A percentile compares a stretch with the other conserved stretches of the same genome.
These are phyloP conservation scores for Liparis tanakae DNA, from an alignment of 2,797 vertebrate species.

Conservation along the genomic window DNA sequence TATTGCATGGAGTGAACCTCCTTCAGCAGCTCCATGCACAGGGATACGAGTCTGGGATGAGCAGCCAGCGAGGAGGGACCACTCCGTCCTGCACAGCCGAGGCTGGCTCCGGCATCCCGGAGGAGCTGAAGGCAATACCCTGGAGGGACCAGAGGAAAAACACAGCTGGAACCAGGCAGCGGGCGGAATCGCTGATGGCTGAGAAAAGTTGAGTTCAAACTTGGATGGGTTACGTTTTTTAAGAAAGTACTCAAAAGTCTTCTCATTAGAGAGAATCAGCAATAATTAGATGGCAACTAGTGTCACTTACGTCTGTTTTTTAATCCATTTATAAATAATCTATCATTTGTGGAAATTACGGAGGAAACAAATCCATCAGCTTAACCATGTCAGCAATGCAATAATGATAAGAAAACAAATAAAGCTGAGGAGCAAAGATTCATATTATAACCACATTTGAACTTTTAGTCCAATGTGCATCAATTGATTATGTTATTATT, in stretches of 20 bases:
- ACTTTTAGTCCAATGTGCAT: background rate
- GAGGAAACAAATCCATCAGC: background rate
- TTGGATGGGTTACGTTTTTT: background rate
- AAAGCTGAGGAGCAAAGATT: background rate
- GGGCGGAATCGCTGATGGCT: conserved; percentile 28
- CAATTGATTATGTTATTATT: conserved; percentile 1
- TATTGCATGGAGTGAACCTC: conserved; percentile 4
- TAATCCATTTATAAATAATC: background rate
- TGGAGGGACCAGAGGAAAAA: conserved; percentile 18
- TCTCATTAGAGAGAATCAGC: background rate
- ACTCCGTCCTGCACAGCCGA: conserved; percentile 20
- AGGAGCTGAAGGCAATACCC: conserved; percentile 34
- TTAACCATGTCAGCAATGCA: background rate
- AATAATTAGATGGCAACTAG: background rate
- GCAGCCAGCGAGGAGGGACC: background rate
- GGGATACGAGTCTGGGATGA: conserved; percentile 17
- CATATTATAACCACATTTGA: background rate
- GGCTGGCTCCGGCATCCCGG: conserved; percentile 36
- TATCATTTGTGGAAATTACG: background rate
- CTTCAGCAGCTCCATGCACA: background rate
- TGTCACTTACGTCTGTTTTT: background rate
- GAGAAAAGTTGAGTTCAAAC: conserved; percentile 7
- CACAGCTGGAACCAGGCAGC: conserved; percentile 9
- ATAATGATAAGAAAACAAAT: background rate
- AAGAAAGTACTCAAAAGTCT: background rate